Evolutionary conservation across 35 echinoderm and acorn worm genomes (phyloP).

Genomic region (Ophioderma brevispina): DNA sequence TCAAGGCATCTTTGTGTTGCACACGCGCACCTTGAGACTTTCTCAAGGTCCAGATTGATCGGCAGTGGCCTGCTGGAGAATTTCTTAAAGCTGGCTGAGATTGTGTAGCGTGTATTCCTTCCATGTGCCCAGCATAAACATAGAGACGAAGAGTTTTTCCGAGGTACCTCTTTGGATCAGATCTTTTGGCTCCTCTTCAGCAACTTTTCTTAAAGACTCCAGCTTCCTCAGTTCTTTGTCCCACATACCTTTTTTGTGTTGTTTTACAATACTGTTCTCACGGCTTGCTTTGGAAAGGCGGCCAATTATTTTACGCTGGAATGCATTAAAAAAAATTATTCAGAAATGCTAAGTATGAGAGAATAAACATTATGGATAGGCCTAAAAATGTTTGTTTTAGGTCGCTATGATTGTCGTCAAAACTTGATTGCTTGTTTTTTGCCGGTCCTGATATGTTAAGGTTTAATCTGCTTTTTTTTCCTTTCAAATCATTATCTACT

Average conservation of each 20-base stretch:
- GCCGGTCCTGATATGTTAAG: no score
- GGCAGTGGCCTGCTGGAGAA: conserved; percentile 63
- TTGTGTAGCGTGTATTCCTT: conserved; percentile 70
- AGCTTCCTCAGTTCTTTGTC: conserved; percentile 62
- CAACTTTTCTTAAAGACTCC: conserved; percentile 36
- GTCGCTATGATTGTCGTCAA: no score
- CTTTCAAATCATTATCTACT: no score
- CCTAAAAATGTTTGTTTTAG: no score
- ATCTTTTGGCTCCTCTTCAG: conserved; percentile 45
- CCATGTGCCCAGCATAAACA: conserved; percentile 94
- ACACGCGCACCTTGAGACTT: conserved; percentile 31
- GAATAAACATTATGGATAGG: no score
- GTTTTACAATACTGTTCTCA: conserved; percentile 86
- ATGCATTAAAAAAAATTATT: neutral
- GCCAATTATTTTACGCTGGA: conserved; percentile 69
- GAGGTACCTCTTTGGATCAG: conserved; percentile 60
- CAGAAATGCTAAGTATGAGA: no score
- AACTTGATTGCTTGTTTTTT: no score
- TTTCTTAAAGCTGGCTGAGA: conserved; percentile 42
- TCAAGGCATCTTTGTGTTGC: neutral
- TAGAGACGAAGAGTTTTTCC: conserved; percentile 70
- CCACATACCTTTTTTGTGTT: conserved; percentile 78
- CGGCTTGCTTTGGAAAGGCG: conserved; percentile 65
- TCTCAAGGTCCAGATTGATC: conserved; percentile 79
- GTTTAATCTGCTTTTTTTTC: no score